Evolutionary conservation across 2,888 invertebrate species (phyloP).

Genomic region (Drosophila meridiana): DNA sequence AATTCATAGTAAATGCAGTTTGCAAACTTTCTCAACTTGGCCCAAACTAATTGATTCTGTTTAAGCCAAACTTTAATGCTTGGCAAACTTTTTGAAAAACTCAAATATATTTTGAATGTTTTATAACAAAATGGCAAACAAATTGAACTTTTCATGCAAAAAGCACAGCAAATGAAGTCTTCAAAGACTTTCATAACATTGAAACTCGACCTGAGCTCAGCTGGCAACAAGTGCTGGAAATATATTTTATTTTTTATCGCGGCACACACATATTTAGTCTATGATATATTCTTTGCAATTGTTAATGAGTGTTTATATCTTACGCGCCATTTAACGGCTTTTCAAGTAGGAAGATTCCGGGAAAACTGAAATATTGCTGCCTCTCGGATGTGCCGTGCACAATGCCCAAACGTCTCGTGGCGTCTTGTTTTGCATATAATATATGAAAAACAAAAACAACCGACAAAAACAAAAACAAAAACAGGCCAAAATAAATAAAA

Average conservation of each 20-base stretch:
- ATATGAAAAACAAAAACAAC: constrained; percentile 34
- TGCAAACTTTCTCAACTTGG: neutral
- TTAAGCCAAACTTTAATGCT: neutral
- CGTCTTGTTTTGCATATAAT: constrained; percentile 54
- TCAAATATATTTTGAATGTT: neutral
- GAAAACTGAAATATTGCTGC: constrained; percentile 48
- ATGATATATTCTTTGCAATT: constrained; percentile 5
- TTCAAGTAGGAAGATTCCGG: constrained; percentile 26
- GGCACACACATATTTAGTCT: constrained; percentile 4
- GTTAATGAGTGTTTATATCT: constrained; percentile 43
- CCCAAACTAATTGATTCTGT: neutral
- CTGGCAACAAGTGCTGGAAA: neutral
- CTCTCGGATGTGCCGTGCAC: constrained; percentile 16
- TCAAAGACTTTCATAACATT: neutral
- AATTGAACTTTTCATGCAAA: neutral
- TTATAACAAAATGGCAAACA: too few species aligned
- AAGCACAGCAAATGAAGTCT: neutral
- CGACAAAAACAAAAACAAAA: neutral
- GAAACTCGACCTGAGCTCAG: neutral
- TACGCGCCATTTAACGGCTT: constrained; percentile 49
- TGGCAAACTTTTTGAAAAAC: neutral
- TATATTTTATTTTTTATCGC: neutral
- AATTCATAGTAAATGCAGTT: neutral
- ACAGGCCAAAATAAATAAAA: constrained; percentile 20
- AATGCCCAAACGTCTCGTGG: constrained; percentile 12